phyloP scores from a whole-genome alignment of 2,888 invertebrate species.

The Reticulitermes lucifugus region DNA sequence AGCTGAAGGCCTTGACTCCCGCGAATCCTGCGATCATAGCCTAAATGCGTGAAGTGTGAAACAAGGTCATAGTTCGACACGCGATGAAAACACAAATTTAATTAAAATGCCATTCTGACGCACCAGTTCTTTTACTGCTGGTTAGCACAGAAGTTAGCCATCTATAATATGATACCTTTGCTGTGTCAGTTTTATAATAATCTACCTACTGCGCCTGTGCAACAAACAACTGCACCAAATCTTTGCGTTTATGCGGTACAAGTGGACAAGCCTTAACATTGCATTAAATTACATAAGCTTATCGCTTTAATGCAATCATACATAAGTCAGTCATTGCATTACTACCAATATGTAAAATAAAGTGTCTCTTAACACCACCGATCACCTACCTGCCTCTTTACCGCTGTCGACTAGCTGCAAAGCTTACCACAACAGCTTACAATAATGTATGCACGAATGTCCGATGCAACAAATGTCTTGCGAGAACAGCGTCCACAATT shows the following conservation, averaged over 20 bases:
- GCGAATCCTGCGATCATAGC: slow-evolving; percentile 45
- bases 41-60: slow-evolving; percentile 33
- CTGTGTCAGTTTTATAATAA: background rate
- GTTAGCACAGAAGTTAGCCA: background rate
- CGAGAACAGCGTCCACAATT: too few relatives aligned
- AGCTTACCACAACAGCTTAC: background rate
- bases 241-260: background rate
- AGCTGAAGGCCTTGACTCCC: slow-evolving; percentile 45
- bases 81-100: background rate
- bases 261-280: background rate
- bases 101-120: background rate
- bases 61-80: slow-evolving; percentile 45
- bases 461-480: too few relatives aligned
- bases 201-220: slow-evolving; percentile 17
- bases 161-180: background rate
- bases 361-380: background rate
- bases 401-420: background rate
- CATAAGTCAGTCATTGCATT: background rate
- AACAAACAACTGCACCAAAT: slow-evolving; percentile 13
- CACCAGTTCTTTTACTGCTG: background rate
- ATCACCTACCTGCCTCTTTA: background rate
- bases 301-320: background rate
- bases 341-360: background rate
- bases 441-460: too few relatives aligned
- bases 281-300: background rate